Percentiles rank a stretch among this genome's conserved stretches.
These are phyloP conservation scores for Drosophila lini DNA, from an alignment of 1,140 invertebrate genomes.

Conservation along the genomic window DNA sequence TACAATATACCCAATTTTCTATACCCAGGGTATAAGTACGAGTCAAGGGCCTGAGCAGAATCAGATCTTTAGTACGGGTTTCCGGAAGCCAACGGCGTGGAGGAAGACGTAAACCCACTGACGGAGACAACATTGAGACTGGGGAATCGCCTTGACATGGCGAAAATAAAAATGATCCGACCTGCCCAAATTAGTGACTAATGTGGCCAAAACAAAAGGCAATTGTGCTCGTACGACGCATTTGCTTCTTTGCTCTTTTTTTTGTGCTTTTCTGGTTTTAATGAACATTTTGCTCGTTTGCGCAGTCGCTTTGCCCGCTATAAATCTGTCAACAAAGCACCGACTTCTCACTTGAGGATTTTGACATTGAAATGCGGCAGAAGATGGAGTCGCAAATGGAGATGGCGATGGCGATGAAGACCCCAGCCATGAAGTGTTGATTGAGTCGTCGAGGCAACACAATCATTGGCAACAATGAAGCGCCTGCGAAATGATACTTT, in stretches of 20 bases:
- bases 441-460: slow-evolving; percentile 66
- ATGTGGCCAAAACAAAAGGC: slow-evolving; percentile 56
- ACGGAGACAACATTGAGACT: slow-evolving; percentile 15
- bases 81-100: slow-evolving; percentile 11
- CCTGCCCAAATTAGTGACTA: slow-evolving; percentile 52
- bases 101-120: slow-evolving; percentile 5
- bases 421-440: slow-evolving; percentile 49
- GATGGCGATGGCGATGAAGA: slow-evolving; percentile 37
- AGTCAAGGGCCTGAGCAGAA: slow-evolving; percentile 3
- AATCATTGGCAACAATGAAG: slow-evolving; percentile 48
- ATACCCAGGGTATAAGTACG: not conserved
- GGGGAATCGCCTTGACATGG: slow-evolving; percentile 34
- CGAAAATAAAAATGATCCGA: slow-evolving; percentile 45
- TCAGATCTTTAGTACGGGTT: slow-evolving; percentile 17
- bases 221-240: slow-evolving; percentile 57
- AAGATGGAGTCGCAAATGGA: slow-evolving; percentile 19
- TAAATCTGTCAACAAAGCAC: slow-evolving; percentile 62
- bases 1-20: not conserved
- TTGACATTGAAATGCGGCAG: slow-evolving; percentile 65
- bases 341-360: slow-evolving; percentile 56
- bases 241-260: slow-evolving; percentile 21
- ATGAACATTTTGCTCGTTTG: slow-evolving; percentile 58
- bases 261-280: slow-evolving; percentile 28
- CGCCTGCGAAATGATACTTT: slow-evolving; percentile 41
- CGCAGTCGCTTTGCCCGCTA: slow-evolving; percentile 47